phyloP scores from a whole-genome alignment of 2,113 vertebrate species.

The Ciconia stormi region DNA sequence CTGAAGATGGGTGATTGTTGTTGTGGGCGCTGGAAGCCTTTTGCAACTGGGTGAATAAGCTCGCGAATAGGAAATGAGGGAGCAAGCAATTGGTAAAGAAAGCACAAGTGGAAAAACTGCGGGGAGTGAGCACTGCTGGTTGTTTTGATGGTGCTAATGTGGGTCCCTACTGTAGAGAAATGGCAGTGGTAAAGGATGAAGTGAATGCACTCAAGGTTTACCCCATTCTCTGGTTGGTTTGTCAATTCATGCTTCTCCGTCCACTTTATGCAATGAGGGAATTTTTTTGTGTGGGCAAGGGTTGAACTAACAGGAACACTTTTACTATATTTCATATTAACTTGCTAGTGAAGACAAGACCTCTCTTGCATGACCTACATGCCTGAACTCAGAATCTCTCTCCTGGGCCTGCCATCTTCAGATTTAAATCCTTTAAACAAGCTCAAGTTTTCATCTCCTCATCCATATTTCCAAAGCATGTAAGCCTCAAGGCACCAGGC shows the following conservation, averaged over 20 bases:
- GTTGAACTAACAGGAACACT: slow-evolving; percentile 24
- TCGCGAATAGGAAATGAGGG: background rate
- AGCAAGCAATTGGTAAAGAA: background rate
- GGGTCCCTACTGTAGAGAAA: background rate
- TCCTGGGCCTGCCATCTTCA: slow-evolving; percentile 57
- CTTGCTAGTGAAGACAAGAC: slow-evolving; percentile 49
- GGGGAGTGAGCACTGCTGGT: background rate
- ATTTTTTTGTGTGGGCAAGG: background rate
- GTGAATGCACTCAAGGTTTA: background rate
- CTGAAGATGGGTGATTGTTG: background rate
- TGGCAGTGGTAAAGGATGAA: background rate
- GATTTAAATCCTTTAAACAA: slow-evolving; percentile 59
- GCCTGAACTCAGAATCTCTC: slow-evolving; percentile 47
- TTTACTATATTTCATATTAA: slow-evolving; percentile 26
- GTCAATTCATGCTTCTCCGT: background rate
- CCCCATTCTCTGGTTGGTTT: background rate
- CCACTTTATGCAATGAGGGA: background rate
- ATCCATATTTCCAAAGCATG: slow-evolving; percentile 57
- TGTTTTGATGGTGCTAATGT: background rate
- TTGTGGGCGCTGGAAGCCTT: background rate
- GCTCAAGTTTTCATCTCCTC: slow-evolving; percentile 57
- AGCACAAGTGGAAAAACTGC: background rate
- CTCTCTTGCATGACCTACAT: slow-evolving; percentile 38
- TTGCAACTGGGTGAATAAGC: background rate
- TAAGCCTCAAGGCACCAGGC: slow-evolving; percentile 58